Evolutionary conservation across 2,888 invertebrate species (phyloP), one percentile per base, ranked within the genome.

Genomic region (Eucriotettix oculatus): DNA sequence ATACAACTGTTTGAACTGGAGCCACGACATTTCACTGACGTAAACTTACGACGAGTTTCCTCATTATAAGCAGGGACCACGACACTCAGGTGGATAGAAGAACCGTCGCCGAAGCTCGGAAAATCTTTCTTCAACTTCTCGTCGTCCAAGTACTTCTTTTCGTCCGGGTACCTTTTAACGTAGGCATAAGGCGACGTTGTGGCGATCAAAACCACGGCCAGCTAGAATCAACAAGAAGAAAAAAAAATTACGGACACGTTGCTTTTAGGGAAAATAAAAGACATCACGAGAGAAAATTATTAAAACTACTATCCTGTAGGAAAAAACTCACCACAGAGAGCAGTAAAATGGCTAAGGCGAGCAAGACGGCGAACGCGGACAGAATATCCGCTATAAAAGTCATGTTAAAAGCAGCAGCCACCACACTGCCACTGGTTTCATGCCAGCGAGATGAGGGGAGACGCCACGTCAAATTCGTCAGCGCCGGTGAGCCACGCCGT

Each of bases 11-110:
- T 29, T 29, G 29, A 7, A 29, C 29, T 7, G 7, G 29, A 29
- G 29, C 7, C 2, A 29, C 7, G 29, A 29, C 29, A 29, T 29
- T 29, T 29, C 7, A 29, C 7, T 29, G 29, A 29, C 7, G 29
- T 29, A 2, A 29, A 71, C 84, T 81, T 80, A 95, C 95, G 78
- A 77, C 97, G 80, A 64, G 83, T 76, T 76, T 95, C 89, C 76
- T 99, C 99, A 79, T 98, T 93, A 72, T 93, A 99, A 10, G 99
- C 97, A 58, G 99, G 99, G 63, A 99, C 84, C 66, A 99, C 81
- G 9, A 99, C 88, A 73, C 93, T 92, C 59, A 99, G 77, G 71
- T 89, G 81, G 44, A 92, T 69, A 64, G 80, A 79, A 59, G 84
- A 79, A 41, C 78, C 71, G 64, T 93, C 90, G 61, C 80, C 74